These are phyloP conservation scores for Theretra japonica DNA, from an alignment of 2,888 invertebrate species.

Conservation along the genomic window DNA sequence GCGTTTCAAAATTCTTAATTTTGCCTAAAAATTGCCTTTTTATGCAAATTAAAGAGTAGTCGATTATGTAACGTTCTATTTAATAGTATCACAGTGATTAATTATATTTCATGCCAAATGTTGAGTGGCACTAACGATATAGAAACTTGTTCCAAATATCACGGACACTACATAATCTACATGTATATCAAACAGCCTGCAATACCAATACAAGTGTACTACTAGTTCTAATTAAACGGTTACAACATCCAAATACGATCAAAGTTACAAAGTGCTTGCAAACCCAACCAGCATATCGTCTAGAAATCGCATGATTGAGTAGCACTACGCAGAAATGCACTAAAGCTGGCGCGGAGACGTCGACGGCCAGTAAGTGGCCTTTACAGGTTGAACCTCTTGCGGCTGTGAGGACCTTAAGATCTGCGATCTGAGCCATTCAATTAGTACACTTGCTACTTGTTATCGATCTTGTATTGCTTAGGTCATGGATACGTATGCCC, in stretches of 20 bases:
- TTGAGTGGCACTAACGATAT: no score
- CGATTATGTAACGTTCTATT: no score
- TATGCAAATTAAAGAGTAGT: no score
- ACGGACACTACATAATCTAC: no score
- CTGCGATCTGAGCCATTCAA: neutral
- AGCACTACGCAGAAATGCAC: constrained; percentile 1
- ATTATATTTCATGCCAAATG: no score
- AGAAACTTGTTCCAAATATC: no score
- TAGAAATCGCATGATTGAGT: constrained; percentile 4
- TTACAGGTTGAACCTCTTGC: constrained; percentile 13
- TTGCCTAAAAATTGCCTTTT: neutral
- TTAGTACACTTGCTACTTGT: neutral
- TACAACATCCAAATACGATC: neutral
- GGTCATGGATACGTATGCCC: neutral
- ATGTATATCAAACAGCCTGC: neutral
- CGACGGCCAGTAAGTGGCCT: constrained; percentile 10
- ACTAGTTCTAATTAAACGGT: neutral
- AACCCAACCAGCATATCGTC: neutral
- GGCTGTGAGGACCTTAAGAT: neutral
- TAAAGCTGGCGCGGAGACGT: neutral
- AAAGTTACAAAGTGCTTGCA: neutral
- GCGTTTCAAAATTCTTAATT: neutral
- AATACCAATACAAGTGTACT: neutral
- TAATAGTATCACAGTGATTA: no score
- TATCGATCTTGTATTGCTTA: neutral